Conservation (phyloP, 2,888 invertebrate species). For the Pachydiplax longipennis region DNA sequence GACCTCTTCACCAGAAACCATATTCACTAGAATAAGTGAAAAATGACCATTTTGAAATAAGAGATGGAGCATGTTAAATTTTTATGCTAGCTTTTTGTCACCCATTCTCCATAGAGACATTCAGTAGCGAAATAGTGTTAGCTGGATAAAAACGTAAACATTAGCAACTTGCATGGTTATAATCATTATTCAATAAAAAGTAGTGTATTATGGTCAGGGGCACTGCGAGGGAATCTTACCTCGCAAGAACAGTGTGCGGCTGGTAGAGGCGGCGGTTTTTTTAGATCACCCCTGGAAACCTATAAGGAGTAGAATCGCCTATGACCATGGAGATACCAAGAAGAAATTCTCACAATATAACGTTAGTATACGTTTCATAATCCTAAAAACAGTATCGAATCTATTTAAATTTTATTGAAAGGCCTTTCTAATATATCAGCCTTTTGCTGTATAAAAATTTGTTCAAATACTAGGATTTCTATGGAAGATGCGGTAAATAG, state of each 20-base stretch:
- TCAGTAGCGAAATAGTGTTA: not conserved
- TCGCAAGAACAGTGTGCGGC: constrained; percentile 35
- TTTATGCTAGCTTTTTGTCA: not conserved
- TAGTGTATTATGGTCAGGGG: constrained; percentile 40
- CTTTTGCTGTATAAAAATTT: not conserved
- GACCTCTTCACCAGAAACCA: not conserved
- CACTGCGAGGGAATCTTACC: constrained; percentile 23
- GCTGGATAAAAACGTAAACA: constrained; percentile 12
- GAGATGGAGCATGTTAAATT: not conserved
- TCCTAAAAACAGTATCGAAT: constrained; percentile 6
- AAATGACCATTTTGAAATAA: not conserved
- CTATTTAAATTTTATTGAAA: not conserved
- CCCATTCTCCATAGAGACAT: not conserved
- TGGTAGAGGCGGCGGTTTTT: constrained; percentile 33
- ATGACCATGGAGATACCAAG: constrained; percentile 39
- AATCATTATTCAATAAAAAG: constrained; percentile 34
- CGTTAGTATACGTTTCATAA: constrained; percentile 43
- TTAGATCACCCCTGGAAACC: constrained; percentile 26
- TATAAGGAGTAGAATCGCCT: constrained; percentile 37
- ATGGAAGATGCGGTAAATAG: too few species aligned
- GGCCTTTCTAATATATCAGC: not conserved
- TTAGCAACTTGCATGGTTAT: constrained; percentile 14
- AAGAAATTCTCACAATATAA: constrained; percentile 43
- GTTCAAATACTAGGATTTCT: not conserved
- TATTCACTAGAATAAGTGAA: not conserved